These are phyloP conservation scores for Xiphydria camelus DNA, from an alignment of 2,888 invertebrate genomes.

Conservation along the genomic window DNA sequence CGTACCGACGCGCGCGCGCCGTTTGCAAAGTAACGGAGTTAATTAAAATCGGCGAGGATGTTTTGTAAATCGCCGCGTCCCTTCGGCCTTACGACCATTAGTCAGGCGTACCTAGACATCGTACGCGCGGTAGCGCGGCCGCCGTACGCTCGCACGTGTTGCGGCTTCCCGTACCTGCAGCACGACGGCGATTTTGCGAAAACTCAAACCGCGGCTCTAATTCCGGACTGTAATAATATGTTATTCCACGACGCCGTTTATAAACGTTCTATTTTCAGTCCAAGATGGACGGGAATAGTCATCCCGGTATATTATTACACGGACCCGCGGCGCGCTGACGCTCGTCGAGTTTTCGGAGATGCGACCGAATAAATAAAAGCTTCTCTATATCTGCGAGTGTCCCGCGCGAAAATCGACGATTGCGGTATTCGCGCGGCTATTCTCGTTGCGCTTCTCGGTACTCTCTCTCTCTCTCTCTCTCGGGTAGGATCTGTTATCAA, in stretches of 20 bases:
- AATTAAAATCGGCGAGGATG: conserved; percentile 41
- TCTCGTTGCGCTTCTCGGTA: conserved; percentile 4
- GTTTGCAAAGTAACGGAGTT: conserved; percentile 36
- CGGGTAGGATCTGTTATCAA: too few relatives aligned
- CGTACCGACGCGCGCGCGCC: too few relatives aligned
- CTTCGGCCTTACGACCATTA: conserved; percentile 18
- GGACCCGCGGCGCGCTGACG: conserved; percentile 10
- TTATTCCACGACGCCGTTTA: background rate
- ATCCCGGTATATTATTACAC: conserved; percentile 11
- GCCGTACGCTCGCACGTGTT: too few relatives aligned
- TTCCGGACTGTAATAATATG: background rate
- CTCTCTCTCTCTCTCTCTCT: too few relatives aligned
- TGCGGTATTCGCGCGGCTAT: conserved; percentile 10
- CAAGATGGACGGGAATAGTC: conserved; percentile 3
- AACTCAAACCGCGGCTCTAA: background rate
- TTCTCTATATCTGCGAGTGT: conserved; percentile 10
- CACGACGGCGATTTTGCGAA: background rate
- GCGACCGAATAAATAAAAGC: conserved; percentile 12
- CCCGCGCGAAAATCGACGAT: conserved; percentile 3
- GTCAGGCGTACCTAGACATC: background rate
- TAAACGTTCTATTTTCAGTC: conserved; percentile 9
- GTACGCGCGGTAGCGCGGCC: background rate
- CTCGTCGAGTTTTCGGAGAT: conserved; percentile 1
- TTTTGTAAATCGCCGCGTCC: conserved; percentile 26
- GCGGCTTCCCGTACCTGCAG: too few relatives aligned